phyloP scores from a whole-genome alignment of 2,797 vertebrate genomes.

The Microchirus variegatus region DNA sequence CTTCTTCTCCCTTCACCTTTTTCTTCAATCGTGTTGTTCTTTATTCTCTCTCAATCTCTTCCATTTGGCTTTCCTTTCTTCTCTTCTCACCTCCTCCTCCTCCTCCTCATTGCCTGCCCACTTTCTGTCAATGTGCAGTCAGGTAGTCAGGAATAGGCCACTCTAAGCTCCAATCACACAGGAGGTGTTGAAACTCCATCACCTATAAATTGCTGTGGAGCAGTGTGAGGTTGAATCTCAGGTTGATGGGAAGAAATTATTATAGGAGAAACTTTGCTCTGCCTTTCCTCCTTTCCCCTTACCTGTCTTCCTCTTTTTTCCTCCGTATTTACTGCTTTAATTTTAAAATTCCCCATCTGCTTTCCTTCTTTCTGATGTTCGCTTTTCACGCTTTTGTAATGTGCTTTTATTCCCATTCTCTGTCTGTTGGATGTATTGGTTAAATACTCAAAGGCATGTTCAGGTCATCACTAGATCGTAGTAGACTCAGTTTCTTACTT shows the following conservation, averaged over 20 bases:
- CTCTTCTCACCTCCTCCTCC: constrained; percentile 1
- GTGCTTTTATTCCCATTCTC: background rate
- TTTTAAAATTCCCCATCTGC: background rate
- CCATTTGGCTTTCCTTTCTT: background rate
- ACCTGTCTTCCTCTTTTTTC: background rate
- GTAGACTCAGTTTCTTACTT: no score
- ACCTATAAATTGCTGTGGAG: constrained; percentile 38
- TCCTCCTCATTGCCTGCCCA: constrained; percentile 17
- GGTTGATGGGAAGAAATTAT: constrained; percentile 45
- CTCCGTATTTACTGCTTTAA: background rate
- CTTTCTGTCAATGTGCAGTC: constrained; percentile 45
- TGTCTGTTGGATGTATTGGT: constrained; percentile 19
- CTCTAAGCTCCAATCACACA: constrained; percentile 49
- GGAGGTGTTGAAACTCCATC: constrained; percentile 21
- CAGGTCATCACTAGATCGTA: no score
- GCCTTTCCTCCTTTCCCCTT: constrained; percentile 1
- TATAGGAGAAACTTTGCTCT: constrained; percentile 22
- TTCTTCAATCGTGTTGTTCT: background rate
- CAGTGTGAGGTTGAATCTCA: constrained; percentile 21
- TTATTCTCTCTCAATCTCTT: background rate
- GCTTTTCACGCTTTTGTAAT: background rate
- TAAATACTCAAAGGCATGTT: constrained; percentile 14
- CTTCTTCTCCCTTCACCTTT: background rate
- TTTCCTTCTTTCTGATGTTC: background rate
- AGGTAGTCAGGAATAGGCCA: constrained; percentile 42